Base-by-base conservation (phyloP, 2,113 vertebrate genomes). In the Microcebus tavaratra region DNA sequence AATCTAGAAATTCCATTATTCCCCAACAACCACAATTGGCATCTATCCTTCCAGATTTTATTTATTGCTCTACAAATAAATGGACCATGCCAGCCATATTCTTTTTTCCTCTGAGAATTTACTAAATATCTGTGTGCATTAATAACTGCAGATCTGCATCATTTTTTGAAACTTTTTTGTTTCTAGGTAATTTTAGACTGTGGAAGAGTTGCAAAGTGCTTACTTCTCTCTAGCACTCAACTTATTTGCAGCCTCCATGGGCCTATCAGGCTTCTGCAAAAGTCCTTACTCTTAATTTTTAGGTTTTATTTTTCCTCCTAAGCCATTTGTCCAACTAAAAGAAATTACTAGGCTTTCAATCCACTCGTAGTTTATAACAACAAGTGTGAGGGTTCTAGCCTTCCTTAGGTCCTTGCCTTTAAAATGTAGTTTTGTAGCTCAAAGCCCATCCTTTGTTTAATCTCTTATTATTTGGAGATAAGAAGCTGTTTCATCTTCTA, bases 391-490 rank as follows among this genome's bases (percentile, higher is more conserved):
- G 31, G 7, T 8, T 86, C 45, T 79, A 14, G 8, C 13, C 29
- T 55, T 70, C 21, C 15, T 82, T 90, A 82, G 29, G 61, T 61
- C 14, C 45, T 78, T 83, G 39, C 39, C 29, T 79, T 79, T 79
- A 79, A 73, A 94, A 68, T 88, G 67, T 48, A 42, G 12, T 68
- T 53, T 76, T 87, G 11, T 78, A 68, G 15, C 53, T 83, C 45
- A n/a, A 59, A 95, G 31, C 21, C n/a, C n/a, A 34, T 81, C 42
- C 39, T 94, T 94, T 45, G 20, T 67, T 94, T 88, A 75, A 67
- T 72, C 68, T 57, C 34, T 78, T 97, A 72, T 36, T 92, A 31
- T 88, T 80, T 84, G 48, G 48, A 83, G 8, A 78, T 65, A 25
- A 84, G 65, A 65, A 91, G 21, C 13, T 36, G 2, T 90, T 91